These are phyloP conservation scores for Phylloscopus collybita DNA, from an alignment of 2,797 vertebrate species.

Conservation along the genomic window DNA sequence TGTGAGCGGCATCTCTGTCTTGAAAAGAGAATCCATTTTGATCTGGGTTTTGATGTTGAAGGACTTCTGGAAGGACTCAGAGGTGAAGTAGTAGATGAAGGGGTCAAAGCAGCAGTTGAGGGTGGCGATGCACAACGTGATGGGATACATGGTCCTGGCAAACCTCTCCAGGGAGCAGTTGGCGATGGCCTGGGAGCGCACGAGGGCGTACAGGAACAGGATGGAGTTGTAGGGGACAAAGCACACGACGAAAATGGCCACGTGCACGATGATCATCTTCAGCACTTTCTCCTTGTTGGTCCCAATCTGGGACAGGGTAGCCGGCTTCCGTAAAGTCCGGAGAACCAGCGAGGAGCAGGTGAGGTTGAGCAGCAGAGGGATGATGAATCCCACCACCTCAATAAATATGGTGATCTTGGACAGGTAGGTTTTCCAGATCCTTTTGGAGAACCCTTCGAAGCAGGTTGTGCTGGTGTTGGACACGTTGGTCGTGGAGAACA, in stretches of 20 bases:
- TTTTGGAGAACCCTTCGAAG: constrained; percentile 96
- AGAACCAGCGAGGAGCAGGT: constrained; percentile 94
- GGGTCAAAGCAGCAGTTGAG: constrained; percentile 98
- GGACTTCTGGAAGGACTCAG: constrained; percentile 97
- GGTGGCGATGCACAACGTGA: constrained; percentile 92
- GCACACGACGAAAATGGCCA: constrained; percentile 95
- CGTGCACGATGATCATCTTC: constrained; percentile 94
- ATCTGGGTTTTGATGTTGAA: constrained; percentile 87
- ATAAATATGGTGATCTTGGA: constrained; percentile 99
- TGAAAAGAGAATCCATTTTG: constrained; percentile 86
- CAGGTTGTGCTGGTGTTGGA: constrained; percentile 90
- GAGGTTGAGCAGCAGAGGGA: constrained; percentile 91
- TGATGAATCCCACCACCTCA: constrained; percentile 95
- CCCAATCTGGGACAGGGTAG: constrained; percentile 88
- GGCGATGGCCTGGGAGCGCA: constrained; percentile 90
- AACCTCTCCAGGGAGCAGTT: constrained; percentile 92
- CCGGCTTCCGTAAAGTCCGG: constrained; percentile 90
- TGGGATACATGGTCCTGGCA: constrained; percentile 92
- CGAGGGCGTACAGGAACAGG: constrained; percentile 94
- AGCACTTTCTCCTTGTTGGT: constrained; percentile 94
- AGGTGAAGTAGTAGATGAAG: constrained; percentile 96
- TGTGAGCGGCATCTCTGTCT: constrained; percentile 81
- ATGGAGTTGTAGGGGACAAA: constrained; percentile 98
- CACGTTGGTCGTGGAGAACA: constrained; percentile 95
- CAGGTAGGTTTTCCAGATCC: constrained; percentile 94